Percentiles rank a stretch among this genome's conserved stretches.
Conservation (phyloP, 30 jellyfish, hydroid and myxozoan species). For the Aurelia aurita complex sp. Pacific region DNA sequence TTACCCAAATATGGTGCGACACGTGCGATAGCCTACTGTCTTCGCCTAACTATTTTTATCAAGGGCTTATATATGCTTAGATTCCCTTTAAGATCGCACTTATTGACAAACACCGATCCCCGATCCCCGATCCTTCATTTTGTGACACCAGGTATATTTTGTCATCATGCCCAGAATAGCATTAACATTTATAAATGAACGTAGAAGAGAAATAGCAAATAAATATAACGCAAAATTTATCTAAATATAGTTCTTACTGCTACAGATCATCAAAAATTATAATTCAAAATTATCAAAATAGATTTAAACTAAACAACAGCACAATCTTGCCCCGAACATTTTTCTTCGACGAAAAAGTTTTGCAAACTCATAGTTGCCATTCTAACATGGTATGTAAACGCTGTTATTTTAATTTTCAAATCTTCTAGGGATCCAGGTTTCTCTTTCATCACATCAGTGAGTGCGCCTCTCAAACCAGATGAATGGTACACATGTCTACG, state of each 20-base stretch:
- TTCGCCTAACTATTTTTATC: no score
- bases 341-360: slow-evolving; percentile 62
- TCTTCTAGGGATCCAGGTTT: slow-evolving; percentile 69
- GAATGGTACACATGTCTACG: slow-evolving; percentile 91
- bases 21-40: no score
- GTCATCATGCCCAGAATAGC: no score
- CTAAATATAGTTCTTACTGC: background rate
- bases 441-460: slow-evolving; percentile 72
- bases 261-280: background rate
- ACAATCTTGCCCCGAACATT: slow-evolving; percentile 50
- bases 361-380: slow-evolving; percentile 88
- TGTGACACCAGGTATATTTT: no score
- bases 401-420: slow-evolving; percentile 79
- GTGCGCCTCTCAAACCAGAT: slow-evolving; percentile 81
- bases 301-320: background rate
- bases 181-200: no score
- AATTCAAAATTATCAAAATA: background rate
- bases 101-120: no score
- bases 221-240: no score
- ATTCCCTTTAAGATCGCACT: no score
- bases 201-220: no score
- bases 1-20: no score
- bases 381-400: slow-evolving; percentile 86
- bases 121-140: no score
- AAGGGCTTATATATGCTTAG: no score